These are phyloP conservation scores for Cassiopea xamachana DNA, from an alignment of 30 jellyfish, hydroid and myxozoan species.

Conservation along the genomic window DNA sequence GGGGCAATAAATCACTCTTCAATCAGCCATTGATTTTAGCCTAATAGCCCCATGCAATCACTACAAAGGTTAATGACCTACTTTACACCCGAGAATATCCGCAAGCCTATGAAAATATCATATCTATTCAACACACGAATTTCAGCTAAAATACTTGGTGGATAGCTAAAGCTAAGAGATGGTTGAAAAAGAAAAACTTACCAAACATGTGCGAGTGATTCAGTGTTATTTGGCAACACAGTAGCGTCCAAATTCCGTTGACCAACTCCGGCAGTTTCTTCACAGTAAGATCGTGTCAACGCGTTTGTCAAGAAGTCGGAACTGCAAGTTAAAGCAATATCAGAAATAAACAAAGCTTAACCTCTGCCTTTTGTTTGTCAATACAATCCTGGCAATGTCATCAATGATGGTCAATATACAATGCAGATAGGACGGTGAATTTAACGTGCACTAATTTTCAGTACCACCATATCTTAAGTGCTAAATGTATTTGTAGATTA, in stretches of 20 bases:
- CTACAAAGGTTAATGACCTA: background rate
- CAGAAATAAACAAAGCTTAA: conserved; percentile 20
- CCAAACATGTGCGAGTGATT: background rate
- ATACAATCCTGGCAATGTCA: conserved; percentile 8
- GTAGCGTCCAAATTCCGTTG: background rate
- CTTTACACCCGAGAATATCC: background rate
- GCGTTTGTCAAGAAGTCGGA: conserved; percentile 20
- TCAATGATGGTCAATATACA: background rate
- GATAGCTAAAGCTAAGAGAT: background rate
- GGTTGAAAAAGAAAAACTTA: background rate
- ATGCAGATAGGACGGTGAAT: conserved; percentile 5
- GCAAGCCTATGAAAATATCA: background rate
- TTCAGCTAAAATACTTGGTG: background rate
- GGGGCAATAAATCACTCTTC: background rate
- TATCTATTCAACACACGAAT: background rate
- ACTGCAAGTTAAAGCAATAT: conserved; percentile 15
- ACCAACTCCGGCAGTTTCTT: background rate
- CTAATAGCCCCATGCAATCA: background rate
- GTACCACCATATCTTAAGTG: background rate
- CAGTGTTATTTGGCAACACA: background rate
- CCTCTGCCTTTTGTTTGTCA: conserved; percentile 25
- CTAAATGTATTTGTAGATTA: background rate
- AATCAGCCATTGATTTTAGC: background rate
- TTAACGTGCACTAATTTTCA: background rate
- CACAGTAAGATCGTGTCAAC: conserved; percentile 13